phyloP scores from a whole-genome alignment of 2,113 vertebrate genomes.

The Indicator maculatus region DNA sequence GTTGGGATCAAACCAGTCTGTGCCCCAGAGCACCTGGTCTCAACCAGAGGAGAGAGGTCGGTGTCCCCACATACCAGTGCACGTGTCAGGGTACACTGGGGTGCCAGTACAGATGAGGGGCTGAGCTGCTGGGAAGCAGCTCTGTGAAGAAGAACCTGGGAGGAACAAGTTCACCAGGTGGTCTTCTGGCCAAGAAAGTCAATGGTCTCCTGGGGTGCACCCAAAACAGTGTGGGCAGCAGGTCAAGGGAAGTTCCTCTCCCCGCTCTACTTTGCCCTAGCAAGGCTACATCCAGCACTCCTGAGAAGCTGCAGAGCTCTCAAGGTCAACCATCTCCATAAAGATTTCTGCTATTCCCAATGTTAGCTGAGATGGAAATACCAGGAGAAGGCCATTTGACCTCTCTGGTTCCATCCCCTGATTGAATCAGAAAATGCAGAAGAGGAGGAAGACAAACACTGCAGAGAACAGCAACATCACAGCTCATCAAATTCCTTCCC shows the following conservation, averaged over 20 bases:
- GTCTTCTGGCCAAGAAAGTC: too few species aligned
- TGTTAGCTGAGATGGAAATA: not conserved
- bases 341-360: not conserved
- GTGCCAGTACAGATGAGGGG: too few species aligned
- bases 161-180: too few species aligned
- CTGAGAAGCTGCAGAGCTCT: not conserved
- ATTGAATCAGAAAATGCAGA: not conserved
- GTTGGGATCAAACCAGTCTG: not conserved
- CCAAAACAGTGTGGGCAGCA: too few species aligned
- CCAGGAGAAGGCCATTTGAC: not conserved
- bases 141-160: too few species aligned
- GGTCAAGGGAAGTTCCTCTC: too few species aligned
- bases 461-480: not conserved
- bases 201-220: too few species aligned
- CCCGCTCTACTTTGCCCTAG: too few species aligned
- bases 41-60: not conserved
- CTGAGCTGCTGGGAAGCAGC: too few species aligned
- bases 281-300: not conserved
- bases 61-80: too few species aligned
- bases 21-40: not conserved
- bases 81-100: too few species aligned
- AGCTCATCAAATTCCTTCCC: not conserved
- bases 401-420: not conserved
- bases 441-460: slow-evolving; percentile 3
- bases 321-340: not conserved